A percentile compares a stretch with the other conserved stretches of the same genome.
Conservation (phyloP, 2,888 invertebrate genomes). For the Drosophila nr. perissopoda region DNA sequence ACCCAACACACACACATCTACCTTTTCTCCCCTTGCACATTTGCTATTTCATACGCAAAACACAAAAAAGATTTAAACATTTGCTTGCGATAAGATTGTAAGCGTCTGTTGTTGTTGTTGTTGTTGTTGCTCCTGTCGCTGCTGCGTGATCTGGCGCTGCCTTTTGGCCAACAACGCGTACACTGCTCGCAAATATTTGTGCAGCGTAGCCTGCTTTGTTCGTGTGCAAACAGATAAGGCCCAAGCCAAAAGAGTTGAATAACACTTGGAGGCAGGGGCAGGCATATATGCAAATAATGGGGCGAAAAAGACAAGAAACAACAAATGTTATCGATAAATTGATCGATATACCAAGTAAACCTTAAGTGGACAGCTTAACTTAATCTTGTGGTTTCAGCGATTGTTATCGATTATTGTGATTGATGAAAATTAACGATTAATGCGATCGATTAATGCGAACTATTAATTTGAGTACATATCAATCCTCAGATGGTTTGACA, state of each 20-base stretch:
- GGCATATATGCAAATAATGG: not conserved
- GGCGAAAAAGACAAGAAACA: not conserved
- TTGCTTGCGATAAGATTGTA: constrained; percentile 58
- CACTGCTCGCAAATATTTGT: constrained; percentile 46
- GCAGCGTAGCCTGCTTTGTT: not conserved
- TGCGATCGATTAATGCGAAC: not conserved
- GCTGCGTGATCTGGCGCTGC: constrained; percentile 19
- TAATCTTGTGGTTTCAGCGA: not conserved
- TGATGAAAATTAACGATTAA: not conserved
- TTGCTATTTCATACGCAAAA: constrained; percentile 21
- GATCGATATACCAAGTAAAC: not conserved
- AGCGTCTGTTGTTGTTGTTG: not conserved
- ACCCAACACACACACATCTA: not conserved
- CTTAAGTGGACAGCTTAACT: no score
- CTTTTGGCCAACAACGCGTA: constrained; percentile 27
- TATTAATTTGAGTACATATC: not conserved
- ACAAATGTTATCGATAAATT: constrained; percentile 24
- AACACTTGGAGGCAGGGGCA: constrained; percentile 26
- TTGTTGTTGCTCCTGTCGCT: not conserved
- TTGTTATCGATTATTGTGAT: not conserved
- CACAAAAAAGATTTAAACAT: constrained; percentile 42
- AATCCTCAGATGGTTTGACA: not conserved
- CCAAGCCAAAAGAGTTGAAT: constrained; percentile 34
- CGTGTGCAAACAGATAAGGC: constrained; percentile 32
- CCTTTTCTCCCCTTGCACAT: not conserved